Base-by-base conservation (phyloP, 2,888 invertebrate genomes). In the Ophraella communa region DNA sequence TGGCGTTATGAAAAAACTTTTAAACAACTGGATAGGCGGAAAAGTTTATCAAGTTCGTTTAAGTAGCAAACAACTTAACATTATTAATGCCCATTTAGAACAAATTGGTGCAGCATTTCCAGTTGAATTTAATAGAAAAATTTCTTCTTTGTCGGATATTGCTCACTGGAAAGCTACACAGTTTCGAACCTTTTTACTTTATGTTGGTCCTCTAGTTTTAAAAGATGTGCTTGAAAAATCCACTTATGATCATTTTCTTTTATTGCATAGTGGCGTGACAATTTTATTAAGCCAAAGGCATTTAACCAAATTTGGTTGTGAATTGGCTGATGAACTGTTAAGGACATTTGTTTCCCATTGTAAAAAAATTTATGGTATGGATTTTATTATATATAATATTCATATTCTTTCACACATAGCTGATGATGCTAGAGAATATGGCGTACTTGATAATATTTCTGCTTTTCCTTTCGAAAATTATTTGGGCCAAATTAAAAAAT, bases 391-490 rank as follows among this genome's bases (percentile, higher is more conserved):
- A 14, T 61, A 66, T 45, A 64, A 68, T 64, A 49, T 69, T 18
- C 56, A 67, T 35, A 51, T 62, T 23, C 35, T 69, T 10, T 30
- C 62, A 14, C 71, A 69, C 45, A 24, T 71, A 17, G 56, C 45
- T 7, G 66, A 67, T 51, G 68, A 67, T 57, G 65, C 55, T 21
- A 54, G 57, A 52, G 24, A 55, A 11, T 65, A 45, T 24, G 65
- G 62, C 14, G 21, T 20, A 11, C 21, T 67, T 20, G 62, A 67
- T 52, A 45, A 39, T 8, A 54, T 62, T 30, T 65, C 65, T n/a
- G 57, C 62, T 49, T 67, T 67, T 59, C 59, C 61, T 20, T 67
- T 67, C 53, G 64, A 65, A 47, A 65, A 67, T 51, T 62, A 58
- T 47, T 44, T 67, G 39, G 56, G 56, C n/a, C 27, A 54, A 45